Evolutionary conservation across 2,113 vertebrate genomes (phyloP), one percentile per base, ranked within the genome.

Genomic region (Pagrus major): DNA sequence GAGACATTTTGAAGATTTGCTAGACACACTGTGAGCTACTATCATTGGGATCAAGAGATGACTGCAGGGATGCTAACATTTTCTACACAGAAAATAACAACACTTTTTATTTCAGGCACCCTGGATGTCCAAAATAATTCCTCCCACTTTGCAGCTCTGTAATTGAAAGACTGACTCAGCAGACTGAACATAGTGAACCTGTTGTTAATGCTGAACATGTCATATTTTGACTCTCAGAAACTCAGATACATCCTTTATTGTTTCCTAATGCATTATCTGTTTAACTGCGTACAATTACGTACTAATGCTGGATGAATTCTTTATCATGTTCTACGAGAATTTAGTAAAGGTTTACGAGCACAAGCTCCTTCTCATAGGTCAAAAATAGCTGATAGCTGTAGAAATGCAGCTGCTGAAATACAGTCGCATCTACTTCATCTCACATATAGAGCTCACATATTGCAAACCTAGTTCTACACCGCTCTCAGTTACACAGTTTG

Each of bases 401-500:
- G 4, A 51, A 51, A 12, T 4, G n/a, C 2, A 2, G 49, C n/a
- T 51, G 6, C 1, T 16, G 14, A 54, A 31, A 52, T 14, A 6
- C 20, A 37, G 54, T 33, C 33, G 55, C 55, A 35, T 21, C 33
- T 37, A 20, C 4, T n/a, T 46, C 6, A n/a, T 25, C 7, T 12
- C 16, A 20, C 39, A 33, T 25, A 33, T n/a, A 25, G 23, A 42
- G 47, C 41, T 47, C 27, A 39, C 11, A 21, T 25, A 27, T 64
- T 15, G 16, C 35, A 54, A 54, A 75, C 44, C 25, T 58, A 58
- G 31, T 44, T 31, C 20, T 15, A 5, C 25, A 46, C 14, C 0
- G 2, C 15, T 54, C 52, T 71, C 23, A 29, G 49, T 39, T 18
- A 39, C 67, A 20, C 55, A 66, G 66, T 76, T 51, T 52, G 29